Evolutionary conservation across 2,797 vertebrate species (phyloP).

Genomic region (Chromis chromis): DNA sequence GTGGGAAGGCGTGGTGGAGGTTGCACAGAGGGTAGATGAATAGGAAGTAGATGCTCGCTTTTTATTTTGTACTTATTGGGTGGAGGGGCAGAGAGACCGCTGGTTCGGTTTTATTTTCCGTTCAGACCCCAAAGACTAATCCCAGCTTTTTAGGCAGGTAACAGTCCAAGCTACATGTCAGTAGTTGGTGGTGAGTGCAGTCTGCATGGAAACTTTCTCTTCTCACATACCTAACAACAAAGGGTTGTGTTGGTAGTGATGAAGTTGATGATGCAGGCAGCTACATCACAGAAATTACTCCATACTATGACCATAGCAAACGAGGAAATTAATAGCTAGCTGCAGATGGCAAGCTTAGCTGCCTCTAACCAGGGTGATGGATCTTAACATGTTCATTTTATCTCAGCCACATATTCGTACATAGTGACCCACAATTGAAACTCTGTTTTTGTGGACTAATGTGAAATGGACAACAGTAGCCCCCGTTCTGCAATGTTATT

Average conservation of each 20-base stretch:
- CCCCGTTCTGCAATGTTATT: constrained; percentile 25
- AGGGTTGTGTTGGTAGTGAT: constrained; percentile 36
- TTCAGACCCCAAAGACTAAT: constrained; percentile 58
- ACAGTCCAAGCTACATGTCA: constrained; percentile 41
- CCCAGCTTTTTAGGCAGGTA: constrained; percentile 44
- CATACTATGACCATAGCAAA: constrained; percentile 14
- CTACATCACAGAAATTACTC: constrained; percentile 19
- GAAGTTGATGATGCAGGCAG: constrained; percentile 29
- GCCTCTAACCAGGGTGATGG: not conserved
- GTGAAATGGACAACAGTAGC: constrained; percentile 48
- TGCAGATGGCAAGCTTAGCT: not conserved
- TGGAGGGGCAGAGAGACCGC: constrained; percentile 79
- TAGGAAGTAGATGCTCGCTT: constrained; percentile 67
- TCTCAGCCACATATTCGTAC: constrained; percentile 29
- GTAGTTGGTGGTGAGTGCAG: constrained; percentile 79
- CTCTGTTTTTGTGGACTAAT: constrained; percentile 40
- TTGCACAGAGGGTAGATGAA: constrained; percentile 43
- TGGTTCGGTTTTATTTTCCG: constrained; percentile 83
- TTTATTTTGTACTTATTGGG: constrained; percentile 72
- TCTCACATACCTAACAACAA: constrained; percentile 44
- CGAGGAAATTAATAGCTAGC: constrained; percentile 23
- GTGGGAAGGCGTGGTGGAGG: constrained; percentile 59
- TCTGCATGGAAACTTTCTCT: constrained; percentile 72
- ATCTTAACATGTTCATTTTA: constrained; percentile 9
- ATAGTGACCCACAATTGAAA: constrained; percentile 25